Percentiles rank a stretch among this genome's conserved stretches.
Evolutionary conservation across 2,113 vertebrate species (phyloP).

Genomic region (Isurus oxyrinchus): DNA sequence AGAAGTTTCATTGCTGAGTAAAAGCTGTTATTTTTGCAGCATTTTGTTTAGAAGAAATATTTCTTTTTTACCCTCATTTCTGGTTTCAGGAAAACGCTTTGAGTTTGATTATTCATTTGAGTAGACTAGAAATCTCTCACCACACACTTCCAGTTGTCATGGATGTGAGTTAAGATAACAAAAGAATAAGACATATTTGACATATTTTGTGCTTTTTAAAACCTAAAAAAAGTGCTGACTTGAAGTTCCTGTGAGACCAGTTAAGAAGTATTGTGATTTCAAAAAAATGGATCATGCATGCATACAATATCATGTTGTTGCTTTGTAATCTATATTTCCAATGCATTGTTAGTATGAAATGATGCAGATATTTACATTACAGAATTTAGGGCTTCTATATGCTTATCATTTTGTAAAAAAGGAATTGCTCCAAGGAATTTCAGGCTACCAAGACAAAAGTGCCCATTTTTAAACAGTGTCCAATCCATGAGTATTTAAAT

Average conservation of each 20-base stretch:
- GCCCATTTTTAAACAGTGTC: not conserved
- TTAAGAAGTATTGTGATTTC: not conserved
- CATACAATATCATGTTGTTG: not conserved
- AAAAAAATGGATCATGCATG: not conserved
- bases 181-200: not conserved
- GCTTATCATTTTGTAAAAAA: not conserved
- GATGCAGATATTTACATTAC: not conserved
- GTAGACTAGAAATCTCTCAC: no score
- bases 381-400: not conserved
- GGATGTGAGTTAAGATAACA: no score
- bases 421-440: not conserved
- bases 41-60: no score
- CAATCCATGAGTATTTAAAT: not conserved
- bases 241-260: not conserved
- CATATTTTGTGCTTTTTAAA: not conserved
- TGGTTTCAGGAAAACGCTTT: no score
- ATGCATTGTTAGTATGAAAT: not conserved
- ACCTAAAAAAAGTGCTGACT: not conserved
- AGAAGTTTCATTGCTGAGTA: not conserved
- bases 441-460: not conserved
- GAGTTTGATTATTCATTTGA: no score
- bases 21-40: no score
- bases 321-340: not conserved
- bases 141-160: no score
- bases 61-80: no score